Evolutionary conservation across 92 coral and sea anemone species (phyloP).

Genomic region (Epizoanthus ramosus): DNA sequence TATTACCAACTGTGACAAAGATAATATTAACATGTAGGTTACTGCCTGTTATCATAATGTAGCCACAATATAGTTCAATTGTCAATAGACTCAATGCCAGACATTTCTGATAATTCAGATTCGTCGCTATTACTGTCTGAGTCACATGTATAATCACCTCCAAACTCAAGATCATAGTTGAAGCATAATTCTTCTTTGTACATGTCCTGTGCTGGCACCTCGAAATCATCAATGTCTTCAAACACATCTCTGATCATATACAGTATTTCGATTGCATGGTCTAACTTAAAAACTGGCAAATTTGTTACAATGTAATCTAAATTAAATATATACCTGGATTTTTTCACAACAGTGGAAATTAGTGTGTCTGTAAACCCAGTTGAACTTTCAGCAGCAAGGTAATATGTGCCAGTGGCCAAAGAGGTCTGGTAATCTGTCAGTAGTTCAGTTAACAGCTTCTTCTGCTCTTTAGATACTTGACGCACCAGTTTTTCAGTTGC

Average conservation of each 20-base stretch:
- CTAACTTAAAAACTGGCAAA: slow-evolving; percentile 25
- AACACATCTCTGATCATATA: slow-evolving; percentile 37
- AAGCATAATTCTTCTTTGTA: neutral
- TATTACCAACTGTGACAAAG: no score
- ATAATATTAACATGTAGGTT: no score
- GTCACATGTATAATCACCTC: slow-evolving; percentile 4
- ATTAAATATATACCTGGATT: slow-evolving; percentile 11
- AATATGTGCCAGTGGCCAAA: no score
- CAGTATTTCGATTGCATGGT: slow-evolving; percentile 28
- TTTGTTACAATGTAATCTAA: slow-evolving; percentile 17
- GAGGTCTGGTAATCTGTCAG: no score
- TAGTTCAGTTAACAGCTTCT: no score
- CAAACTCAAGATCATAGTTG: slow-evolving; percentile 23
- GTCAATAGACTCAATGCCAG: slow-evolving; percentile 11
- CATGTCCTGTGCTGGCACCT: neutral
- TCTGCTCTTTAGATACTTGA: no score
- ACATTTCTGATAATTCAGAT: slow-evolving; percentile 2
- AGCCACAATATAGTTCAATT: no score
- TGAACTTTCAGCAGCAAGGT: neutral
- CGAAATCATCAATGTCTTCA: slow-evolving; percentile 27
- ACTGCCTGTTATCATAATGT: no score
- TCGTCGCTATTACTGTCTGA: neutral
- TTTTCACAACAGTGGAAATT: neutral
- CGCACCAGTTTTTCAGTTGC: no score
- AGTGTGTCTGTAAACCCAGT: neutral